Conservation (phyloP, 2,113 vertebrate species). For the Leuciscus idus region DNA sequence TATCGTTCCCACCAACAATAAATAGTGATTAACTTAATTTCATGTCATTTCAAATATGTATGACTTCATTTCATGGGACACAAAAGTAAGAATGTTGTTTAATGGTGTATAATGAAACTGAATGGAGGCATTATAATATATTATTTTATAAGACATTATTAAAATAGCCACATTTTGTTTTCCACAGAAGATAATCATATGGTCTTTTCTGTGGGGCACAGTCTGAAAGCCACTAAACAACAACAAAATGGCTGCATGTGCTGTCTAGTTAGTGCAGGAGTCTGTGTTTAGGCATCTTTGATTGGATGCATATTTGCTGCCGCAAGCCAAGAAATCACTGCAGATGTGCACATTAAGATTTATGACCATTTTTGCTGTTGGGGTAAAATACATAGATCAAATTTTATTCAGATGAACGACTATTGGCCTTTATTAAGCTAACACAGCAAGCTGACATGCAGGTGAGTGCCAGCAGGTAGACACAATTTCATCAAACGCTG, state of each 20-base stretch:
- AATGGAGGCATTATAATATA: too few relatives aligned
- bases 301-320: background rate
- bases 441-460: background rate
- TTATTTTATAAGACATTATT: too few relatives aligned
- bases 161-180: too few relatives aligned
- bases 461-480: conserved; percentile 23
- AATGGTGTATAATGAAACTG: too few relatives aligned
- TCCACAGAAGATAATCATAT: background rate
- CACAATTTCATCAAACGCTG: conserved; percentile 1
- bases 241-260: background rate
- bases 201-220: background rate
- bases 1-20: background rate
- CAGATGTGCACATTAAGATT: background rate
- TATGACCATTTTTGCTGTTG: background rate
- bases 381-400: background rate
- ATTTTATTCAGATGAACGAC: background rate
- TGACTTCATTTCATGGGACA: background rate
- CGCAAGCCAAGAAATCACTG: background rate
- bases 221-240: background rate
- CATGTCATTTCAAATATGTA: background rate
- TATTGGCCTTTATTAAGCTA: background rate
- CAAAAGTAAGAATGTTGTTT: background rate
- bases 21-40: background rate
- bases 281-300: background rate
- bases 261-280: background rate